Evolutionary conservation across 2,113 vertebrate species (phyloP).

Genomic region (Pygoscelis antarcticus): DNA sequence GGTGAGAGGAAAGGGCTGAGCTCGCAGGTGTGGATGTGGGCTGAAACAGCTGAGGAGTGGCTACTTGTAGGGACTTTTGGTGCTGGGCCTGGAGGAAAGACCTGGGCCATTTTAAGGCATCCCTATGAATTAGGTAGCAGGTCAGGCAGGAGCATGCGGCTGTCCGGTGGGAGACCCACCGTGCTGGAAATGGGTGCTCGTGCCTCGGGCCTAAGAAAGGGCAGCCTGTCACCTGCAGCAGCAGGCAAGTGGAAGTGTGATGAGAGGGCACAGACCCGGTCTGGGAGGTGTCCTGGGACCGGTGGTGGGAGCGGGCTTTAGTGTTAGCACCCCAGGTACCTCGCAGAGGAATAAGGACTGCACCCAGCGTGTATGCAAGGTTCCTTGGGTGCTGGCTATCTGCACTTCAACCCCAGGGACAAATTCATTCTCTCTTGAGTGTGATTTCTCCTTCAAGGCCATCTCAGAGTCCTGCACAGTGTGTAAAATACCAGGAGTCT

Average conservation of each 20-base stretch:
- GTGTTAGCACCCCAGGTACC: neutral
- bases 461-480: neutral
- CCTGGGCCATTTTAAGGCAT: neutral
- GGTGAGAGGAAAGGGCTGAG: neutral
- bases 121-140: neutral
- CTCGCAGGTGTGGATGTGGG: rapidly evolving
- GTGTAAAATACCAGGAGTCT: neutral
- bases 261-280: neutral
- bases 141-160: neutral
- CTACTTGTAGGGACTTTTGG: neutral
- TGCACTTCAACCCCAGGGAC: neutral
- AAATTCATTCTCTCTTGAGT: neutral
- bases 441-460: neutral
- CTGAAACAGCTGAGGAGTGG: neutral
- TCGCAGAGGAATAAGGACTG: neutral
- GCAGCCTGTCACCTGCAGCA: neutral
- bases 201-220: neutral
- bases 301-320: neutral
- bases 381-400: neutral
- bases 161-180: neutral
- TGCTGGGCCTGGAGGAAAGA: neutral
- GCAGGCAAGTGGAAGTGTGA: neutral
- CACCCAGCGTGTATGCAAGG: neutral
- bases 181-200: neutral
- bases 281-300: rapidly evolving